Conservation (phyloP, 2,888 invertebrate genomes). For the Drosophila peninsularis region DNA sequence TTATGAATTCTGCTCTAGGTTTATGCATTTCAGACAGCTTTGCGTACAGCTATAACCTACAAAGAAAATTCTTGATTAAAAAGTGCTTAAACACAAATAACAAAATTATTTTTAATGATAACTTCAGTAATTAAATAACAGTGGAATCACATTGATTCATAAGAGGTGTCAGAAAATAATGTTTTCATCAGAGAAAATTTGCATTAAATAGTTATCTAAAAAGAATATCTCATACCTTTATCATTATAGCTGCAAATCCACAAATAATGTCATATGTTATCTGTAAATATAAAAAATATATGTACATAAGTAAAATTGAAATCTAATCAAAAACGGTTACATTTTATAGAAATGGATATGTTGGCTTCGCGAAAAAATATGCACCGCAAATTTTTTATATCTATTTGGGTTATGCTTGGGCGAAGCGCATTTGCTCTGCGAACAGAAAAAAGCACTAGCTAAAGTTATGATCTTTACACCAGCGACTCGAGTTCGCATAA, state of each 20-base stretch:
- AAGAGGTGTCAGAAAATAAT: slow-evolving; percentile 83
- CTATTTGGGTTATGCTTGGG: slow-evolving; percentile 83
- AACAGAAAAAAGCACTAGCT: slow-evolving; percentile 82
- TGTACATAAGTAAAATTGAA: neutral
- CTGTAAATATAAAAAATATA: slow-evolving; percentile 29
- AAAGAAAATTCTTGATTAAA: neutral
- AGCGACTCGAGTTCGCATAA: slow-evolving; percentile 81
- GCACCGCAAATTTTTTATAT: slow-evolving; percentile 81
- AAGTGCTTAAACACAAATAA: neutral
- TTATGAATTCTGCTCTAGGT: neutral
- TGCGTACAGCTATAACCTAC: slow-evolving; percentile 24
- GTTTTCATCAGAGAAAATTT: slow-evolving; percentile 72
- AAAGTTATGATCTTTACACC: slow-evolving; percentile 81
- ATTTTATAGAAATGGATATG: slow-evolving; percentile 26
- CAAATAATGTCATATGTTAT: neutral
- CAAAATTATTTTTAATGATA: neutral
- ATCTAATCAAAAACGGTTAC: neutral
- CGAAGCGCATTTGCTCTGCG: slow-evolving; percentile 77
- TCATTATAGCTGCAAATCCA: neutral
- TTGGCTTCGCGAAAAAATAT: slow-evolving; percentile 76
- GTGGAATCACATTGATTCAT: slow-evolving; percentile 82
- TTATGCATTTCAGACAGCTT: neutral
- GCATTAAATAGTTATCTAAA: neutral
- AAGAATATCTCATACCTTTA: slow-evolving; percentile 16
- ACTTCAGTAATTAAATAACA: slow-evolving; percentile 61